Base-by-base conservation (phyloP, 2,113 vertebrate genomes). In the Pterocles gutturalis region DNA sequence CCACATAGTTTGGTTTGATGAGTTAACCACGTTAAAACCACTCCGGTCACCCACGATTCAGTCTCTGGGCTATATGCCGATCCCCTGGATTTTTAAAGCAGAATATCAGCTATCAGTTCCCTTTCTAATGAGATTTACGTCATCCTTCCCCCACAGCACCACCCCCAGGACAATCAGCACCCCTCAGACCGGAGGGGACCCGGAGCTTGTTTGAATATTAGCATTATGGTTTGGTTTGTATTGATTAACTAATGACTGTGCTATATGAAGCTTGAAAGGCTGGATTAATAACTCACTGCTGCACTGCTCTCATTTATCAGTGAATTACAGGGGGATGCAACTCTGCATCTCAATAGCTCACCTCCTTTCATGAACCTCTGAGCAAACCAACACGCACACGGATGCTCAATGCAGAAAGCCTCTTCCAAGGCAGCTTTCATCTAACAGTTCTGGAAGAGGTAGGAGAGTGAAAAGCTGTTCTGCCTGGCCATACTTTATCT, bases 221-320 rank as follows among this genome's bases (percentile, higher is more conserved):
- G 76, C 13, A 92, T 87, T 7, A 17, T 5, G 55, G 86, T 3
- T 36, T 24, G 90, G 11, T 15, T 66, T 28, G 41, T 48, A 78
- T 67, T 90, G 87, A 97, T 97, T 94, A 93, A 96, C 60, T 96
- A 96, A 96, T 93, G 96, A 93, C 82, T 96, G 94, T 61, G 9
- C 96, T 57, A 69, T 65, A 88, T 65, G 82, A 89, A 94, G 95
- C 87, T 49, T 54, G 90, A 95, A 96, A 88, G 95, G 92, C 80
- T 87, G 85, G 49, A 58, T 90, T 93, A 96, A 93, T 96, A 92
- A 94, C 89, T 95, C 76, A 34, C 69, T 46, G 83, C 92, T 60
- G 88, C 81, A 18, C 60, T 41, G 88, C 91, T 69, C 94, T 57
- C 88, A 82, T 95, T 51, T 90, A 72, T 80, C 92, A 92, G 90